Base-by-base conservation (phyloP, 2,797 vertebrate genomes). In the Crax fasciolata region DNA sequence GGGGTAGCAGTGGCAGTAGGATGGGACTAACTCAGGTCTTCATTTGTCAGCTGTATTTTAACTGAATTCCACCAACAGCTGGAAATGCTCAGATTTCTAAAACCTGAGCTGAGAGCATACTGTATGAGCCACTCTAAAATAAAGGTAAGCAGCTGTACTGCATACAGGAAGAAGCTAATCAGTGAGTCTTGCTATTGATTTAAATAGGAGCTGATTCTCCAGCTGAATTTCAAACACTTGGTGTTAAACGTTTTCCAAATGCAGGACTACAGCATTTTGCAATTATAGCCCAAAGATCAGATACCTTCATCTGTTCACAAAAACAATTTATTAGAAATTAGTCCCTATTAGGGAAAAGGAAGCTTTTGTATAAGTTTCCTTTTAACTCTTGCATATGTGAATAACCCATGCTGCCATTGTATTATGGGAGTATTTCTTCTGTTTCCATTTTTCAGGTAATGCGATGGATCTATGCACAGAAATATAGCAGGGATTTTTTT, bases 141-240 rank as follows among this genome's bases (percentile, higher is more conserved):
- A 87, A 90, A 95, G 84, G 92, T 90, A 93, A 71, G 74, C 77
- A 89, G 84, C 67, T 93, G 94, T 80, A 72, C 57, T 80, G 81
- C 82, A 39, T 9, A 51, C 81, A 94, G 82, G 75, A 95, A 92
- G 82, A 94, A 82, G 43, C 89, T 91, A 58, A 92, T 87, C 81
- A 83, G 78, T 65, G 61, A 68, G 35, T 89, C 91, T 38, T 89
- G 39, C 46, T 59, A 55, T 44, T 83, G 86, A 94, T 68, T 88
- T 80, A 81, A 89, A 95, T 32, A 27, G 41, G 14, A 87, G 46
- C 43, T 58, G 55, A 83, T 95, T 92, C 44, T 84, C 41, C 72
- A 92, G 81, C 25, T 71, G 90, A 84, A 71, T 87, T 89, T 92
- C 79, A 87, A 81, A 77, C 38, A 68, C 41, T 2, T 63, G 24